Evolutionary conservation across 2,888 invertebrate species (phyloP).

Genomic region (Drosophila basisetae): DNA sequence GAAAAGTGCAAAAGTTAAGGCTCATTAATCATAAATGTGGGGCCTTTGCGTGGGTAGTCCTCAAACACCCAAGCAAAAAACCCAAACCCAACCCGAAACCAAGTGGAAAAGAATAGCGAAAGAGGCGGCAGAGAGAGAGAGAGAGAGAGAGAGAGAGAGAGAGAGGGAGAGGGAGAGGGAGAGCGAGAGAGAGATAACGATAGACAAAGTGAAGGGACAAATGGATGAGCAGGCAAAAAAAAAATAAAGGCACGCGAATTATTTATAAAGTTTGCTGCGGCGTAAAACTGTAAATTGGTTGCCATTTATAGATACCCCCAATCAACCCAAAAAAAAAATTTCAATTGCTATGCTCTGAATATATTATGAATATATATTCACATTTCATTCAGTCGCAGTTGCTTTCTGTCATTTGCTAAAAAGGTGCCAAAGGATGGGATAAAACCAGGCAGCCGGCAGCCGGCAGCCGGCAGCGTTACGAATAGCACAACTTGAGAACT

Average conservation of each 20-base stretch:
- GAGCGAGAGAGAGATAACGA: slow-evolving; percentile 20
- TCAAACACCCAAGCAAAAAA: not conserved
- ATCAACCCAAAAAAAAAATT: slow-evolving; percentile 29
- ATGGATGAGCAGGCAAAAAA: slow-evolving; percentile 56
- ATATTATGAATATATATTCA: slow-evolving; percentile 8
- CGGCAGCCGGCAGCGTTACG: not conserved
- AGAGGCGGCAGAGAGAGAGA: not conserved
- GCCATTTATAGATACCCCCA: slow-evolving; percentile 57
- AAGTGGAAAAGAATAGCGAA: not conserved
- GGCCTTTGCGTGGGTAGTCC: slow-evolving; percentile 60
- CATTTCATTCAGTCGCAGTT: slow-evolving; percentile 4
- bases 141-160: too few species aligned
- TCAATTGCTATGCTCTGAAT: not conserved
- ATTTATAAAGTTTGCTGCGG: slow-evolving; percentile 63
- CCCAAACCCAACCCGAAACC: not conserved
- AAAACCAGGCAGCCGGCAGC: not conserved
- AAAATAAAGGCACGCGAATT: slow-evolving; percentile 47
- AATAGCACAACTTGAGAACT: not conserved
- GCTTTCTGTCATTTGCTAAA: slow-evolving; percentile 32
- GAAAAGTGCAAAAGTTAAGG: slow-evolving; percentile 79
- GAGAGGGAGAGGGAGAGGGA: slow-evolving; percentile 4
- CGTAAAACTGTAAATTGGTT: slow-evolving; percentile 70
- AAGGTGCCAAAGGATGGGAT: not conserved
- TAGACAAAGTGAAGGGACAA: slow-evolving; percentile 38
- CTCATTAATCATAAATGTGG: slow-evolving; percentile 78